Evolutionary conservation across 2,113 vertebrate genomes (phyloP).

Genomic region (Psammodynastes pulverulentus): DNA sequence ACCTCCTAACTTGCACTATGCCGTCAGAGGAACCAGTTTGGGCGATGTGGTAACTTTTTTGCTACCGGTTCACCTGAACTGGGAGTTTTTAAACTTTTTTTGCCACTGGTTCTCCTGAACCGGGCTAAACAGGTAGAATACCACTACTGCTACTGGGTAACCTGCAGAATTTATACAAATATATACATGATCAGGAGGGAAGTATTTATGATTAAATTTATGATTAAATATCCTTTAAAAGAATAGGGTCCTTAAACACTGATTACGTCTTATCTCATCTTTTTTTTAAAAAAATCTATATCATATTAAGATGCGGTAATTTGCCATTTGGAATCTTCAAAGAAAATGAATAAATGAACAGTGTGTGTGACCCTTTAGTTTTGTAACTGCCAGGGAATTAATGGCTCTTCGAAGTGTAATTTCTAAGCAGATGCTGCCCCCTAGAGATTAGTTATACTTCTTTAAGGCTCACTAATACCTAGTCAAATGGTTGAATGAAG

Average conservation of each 20-base stretch:
- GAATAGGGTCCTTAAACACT: background rate
- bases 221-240: background rate
- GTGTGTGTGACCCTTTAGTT: background rate
- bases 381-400: fast-evolving
- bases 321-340: background rate
- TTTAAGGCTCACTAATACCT: background rate
- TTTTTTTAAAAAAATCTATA: background rate
- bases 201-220: background rate
- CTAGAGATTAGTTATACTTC: constrained; percentile 21
- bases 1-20: too few relatives aligned
- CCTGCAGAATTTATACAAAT: background rate
- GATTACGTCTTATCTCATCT: background rate
- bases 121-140: too few relatives aligned
- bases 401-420: background rate
- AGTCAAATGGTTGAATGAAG: background rate
- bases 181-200: background rate
- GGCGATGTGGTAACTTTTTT: too few relatives aligned
- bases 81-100: too few relatives aligned
- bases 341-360: background rate
- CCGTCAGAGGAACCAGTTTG: too few relatives aligned
- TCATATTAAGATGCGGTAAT: background rate
- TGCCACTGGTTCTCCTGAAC: too few relatives aligned
- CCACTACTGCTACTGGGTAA: background rate
- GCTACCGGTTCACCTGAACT: too few relatives aligned
- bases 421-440: constrained; percentile 39